These are phyloP conservation scores for Leptopilina drosophilae DNA, from an alignment of 2,888 invertebrate genomes.

Conservation along the genomic window DNA sequence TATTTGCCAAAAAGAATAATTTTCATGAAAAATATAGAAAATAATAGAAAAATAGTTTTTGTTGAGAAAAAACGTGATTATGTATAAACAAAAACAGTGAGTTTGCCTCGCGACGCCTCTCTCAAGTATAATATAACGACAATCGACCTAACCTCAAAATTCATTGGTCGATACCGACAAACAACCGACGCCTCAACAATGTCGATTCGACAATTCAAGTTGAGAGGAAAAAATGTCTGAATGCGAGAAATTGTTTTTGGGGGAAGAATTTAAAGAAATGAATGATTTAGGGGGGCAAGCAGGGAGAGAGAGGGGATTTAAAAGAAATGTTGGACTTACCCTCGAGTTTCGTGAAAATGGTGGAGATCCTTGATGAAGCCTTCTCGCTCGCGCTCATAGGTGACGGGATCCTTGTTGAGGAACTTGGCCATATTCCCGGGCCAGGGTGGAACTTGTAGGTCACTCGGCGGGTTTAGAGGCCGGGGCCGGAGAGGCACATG, in stretches of 20 bases:
- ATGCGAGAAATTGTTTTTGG: not conserved
- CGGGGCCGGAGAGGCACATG: conserved; percentile 50
- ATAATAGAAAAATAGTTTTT: too few relatives aligned
- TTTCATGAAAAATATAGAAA: not conserved
- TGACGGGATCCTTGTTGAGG: conserved; percentile 84
- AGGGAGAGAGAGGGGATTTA: not conserved
- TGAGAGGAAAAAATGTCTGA: not conserved
- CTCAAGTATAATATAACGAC: not conserved
- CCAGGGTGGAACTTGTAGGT: conserved; percentile 40
- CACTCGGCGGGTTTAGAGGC: conserved; percentile 39
- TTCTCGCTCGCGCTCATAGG: conserved; percentile 87
- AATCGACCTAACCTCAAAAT: conserved; percentile 30
- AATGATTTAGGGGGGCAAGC: not conserved
- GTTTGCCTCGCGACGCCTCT: conserved; percentile 11
- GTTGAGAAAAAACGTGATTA: not conserved
- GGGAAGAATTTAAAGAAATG: conserved; percentile 2
- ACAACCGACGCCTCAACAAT: conserved; percentile 35
- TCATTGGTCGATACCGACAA: conserved; percentile 28
- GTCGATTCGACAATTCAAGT: not conserved
- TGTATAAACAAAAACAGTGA: conserved; percentile 26
- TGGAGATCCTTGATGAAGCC: conserved; percentile 90
- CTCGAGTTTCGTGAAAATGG: conserved; percentile 93
- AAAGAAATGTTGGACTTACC: conserved; percentile 81
- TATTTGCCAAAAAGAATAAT: not conserved
- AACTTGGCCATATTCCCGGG: conserved; percentile 80